Evolutionary conservation across 2,113 vertebrate species (phyloP).

Genomic region (Silurus meridionalis): DNA sequence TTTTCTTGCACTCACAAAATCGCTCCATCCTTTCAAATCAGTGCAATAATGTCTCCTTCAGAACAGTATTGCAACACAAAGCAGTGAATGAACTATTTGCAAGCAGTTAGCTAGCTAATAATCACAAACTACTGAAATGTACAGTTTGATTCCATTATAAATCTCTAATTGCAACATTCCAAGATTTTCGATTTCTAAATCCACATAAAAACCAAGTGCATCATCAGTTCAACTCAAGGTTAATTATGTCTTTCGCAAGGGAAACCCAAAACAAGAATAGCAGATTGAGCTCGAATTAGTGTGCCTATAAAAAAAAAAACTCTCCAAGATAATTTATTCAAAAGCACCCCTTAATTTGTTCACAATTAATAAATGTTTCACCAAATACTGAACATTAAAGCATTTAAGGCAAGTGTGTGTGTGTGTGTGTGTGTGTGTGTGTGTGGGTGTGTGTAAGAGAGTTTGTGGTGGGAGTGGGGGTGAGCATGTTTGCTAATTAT

Average conservation of each 20-base stretch:
- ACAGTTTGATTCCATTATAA: background rate
- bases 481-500: slow-evolving; percentile 47
- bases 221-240: background rate
- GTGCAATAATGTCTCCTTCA: no score
- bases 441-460: background rate
- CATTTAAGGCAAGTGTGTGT: background rate
- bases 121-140: background rate
- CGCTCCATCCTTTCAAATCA: no score
- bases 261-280: background rate
- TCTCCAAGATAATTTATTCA: background rate
- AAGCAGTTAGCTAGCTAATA: background rate
- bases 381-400: background rate
- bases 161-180: background rate
- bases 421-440: slow-evolving; percentile 33
- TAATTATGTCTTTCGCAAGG: background rate
- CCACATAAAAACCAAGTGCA: background rate
- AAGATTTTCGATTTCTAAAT: background rate
- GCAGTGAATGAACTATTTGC: background rate
- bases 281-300: background rate
- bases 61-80: no score
- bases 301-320: background rate
- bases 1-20: no score
- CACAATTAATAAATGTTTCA: background rate
- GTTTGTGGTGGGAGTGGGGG: background rate
- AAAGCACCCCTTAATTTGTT: background rate